A percentile compares a stretch with the other conserved stretches of the same genome.
phyloP scores from a whole-genome alignment of 1,140 invertebrate species.

The Sminthurides bifidus region DNA sequence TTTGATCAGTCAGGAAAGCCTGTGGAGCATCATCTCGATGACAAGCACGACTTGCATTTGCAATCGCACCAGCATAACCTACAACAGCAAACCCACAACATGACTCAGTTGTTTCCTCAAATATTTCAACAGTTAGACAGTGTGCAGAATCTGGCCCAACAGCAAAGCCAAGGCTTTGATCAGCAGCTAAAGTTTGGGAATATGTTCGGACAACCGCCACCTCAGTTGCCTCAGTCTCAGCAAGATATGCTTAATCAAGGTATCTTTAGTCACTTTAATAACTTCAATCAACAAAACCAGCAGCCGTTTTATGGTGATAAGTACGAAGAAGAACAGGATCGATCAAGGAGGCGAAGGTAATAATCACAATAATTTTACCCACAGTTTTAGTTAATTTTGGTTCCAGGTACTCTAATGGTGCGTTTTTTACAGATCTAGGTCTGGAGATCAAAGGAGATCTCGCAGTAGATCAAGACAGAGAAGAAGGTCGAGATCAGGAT shows the following conservation, averaged over 20 bases:
- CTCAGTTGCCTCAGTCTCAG: not conserved
- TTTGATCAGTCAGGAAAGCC: constrained; percentile 21
- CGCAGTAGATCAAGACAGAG: constrained; percentile 35
- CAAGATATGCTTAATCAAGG: not conserved
- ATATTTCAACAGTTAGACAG: constrained; percentile 26
- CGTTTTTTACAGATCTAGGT: not conserved
- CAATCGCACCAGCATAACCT: not conserved
- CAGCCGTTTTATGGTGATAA: too few species aligned
- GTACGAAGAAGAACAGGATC: too few species aligned
- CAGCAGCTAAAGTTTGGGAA: too few species aligned
- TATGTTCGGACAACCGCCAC: not conserved
- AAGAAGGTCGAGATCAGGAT: constrained; percentile 21
- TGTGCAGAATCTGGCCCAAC: constrained; percentile 9
- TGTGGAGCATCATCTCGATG: not conserved
- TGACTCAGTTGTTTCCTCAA: constrained; percentile 30
- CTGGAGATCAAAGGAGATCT: constrained; percentile 6
- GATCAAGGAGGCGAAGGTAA: too few species aligned
- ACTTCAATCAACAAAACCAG: constrained; percentile 32
- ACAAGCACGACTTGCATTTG: not conserved
- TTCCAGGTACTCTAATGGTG: not conserved
- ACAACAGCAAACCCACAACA: constrained; percentile 30
- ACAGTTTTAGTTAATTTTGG: constrained; percentile 34
- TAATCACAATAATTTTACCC: too few species aligned
- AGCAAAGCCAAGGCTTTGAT: constrained; percentile 14
- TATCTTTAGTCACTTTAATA: not conserved